These are phyloP conservation scores for Tridacna gigas DNA, from an alignment of 2,888 invertebrate genomes.

Conservation along the genomic window DNA sequence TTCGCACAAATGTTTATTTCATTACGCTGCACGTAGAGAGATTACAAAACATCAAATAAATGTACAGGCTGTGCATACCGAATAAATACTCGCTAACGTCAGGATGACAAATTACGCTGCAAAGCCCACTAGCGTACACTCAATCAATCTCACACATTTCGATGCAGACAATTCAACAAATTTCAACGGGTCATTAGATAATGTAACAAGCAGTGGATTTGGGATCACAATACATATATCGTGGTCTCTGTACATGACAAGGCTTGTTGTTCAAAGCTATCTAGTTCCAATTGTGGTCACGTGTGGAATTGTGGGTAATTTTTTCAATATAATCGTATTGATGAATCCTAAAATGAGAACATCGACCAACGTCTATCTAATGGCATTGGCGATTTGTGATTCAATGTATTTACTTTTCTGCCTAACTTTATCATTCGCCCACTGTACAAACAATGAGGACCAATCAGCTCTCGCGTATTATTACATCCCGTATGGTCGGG, in stretches of 20 bases:
- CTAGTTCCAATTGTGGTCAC: conserved; percentile 78
- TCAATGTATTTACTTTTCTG: conserved; percentile 89
- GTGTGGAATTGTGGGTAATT: conserved; percentile 81
- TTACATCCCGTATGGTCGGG: conserved; percentile 87
- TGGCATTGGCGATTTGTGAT: conserved; percentile 90
- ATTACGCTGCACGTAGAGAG: too few species aligned
- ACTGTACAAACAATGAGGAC: conserved; percentile 87
- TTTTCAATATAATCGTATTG: conserved; percentile 82
- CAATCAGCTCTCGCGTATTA: conserved; percentile 86
- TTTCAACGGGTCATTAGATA: conserved; percentile 1
- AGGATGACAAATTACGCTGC: conserved; percentile 18
- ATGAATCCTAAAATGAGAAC: conserved; percentile 81
- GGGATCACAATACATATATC: conserved; percentile 34
- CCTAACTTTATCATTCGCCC: conserved; percentile 88
- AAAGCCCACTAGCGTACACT: neutral
- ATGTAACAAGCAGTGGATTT: neutral
- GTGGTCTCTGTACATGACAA: conserved; percentile 57
- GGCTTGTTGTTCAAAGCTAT: conserved; percentile 77
- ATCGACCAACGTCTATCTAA: conserved; percentile 87
- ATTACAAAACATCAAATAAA: too few species aligned
- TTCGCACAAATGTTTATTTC: too few species aligned
- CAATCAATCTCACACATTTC: neutral
- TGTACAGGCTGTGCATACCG: too few species aligned
- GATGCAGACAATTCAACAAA: conserved; percentile 3
- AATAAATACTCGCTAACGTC: neutral